phyloP scores from a whole-genome alignment of 1,140 invertebrate species.

The Cepaea nemoralis region DNA sequence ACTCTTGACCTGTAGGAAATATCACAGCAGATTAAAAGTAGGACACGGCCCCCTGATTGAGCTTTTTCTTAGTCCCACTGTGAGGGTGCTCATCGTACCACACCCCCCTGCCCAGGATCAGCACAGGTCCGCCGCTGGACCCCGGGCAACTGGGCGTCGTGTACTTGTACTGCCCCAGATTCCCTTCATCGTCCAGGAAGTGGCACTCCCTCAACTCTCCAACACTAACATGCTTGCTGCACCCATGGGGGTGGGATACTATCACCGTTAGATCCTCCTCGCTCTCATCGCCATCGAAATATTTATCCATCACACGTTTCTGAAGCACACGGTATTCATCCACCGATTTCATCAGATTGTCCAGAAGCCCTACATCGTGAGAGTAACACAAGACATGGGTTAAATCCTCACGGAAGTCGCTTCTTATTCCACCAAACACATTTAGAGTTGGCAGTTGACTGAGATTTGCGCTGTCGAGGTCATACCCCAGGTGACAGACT shows the following conservation, averaged over 20 bases:
- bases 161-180: neutral
- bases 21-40: too few species aligned
- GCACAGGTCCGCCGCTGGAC: neutral
- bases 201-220: neutral
- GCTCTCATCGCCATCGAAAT: neutral
- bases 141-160: neutral
- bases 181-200: neutral
- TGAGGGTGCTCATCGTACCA: neutral
- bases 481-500: neutral
- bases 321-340: neutral
- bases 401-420: neutral
- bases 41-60: too few species aligned
- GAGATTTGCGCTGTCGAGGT: neutral
- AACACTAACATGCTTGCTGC: neutral
- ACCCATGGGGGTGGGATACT: too few species aligned
- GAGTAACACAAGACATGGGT: neutral
- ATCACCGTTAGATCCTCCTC: neutral
- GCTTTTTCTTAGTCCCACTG: neutral
- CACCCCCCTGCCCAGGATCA: neutral
- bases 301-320: neutral
- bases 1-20: too few species aligned
- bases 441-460: neutral
- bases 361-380: neutral
- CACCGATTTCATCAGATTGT: neutral
- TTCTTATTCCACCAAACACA: neutral